Evolutionary conservation across 2,888 invertebrate species (phyloP).

Genomic region (Tricholauxania praeusta): DNA sequence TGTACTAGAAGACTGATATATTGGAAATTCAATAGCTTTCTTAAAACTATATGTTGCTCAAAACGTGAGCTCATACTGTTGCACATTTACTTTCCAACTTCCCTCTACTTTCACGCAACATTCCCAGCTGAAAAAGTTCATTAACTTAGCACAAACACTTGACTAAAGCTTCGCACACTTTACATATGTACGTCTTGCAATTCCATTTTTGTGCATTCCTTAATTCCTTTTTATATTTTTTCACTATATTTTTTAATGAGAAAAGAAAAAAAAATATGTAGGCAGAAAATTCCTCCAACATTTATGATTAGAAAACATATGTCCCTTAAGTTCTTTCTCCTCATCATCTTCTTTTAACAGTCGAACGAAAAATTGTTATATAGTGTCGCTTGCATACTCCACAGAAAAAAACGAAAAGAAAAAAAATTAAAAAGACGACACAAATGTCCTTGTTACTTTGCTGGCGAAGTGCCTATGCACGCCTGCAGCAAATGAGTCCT

Average conservation of each 20-base stretch:
- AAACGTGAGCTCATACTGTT: no score
- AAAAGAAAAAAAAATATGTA: not conserved
- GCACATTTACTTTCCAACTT: no score
- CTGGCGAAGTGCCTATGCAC: not conserved
- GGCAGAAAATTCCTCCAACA: constrained; percentile 13
- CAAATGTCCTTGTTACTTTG: constrained; percentile 42
- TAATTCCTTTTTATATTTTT: constrained; percentile 15
- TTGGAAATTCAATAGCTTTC: no score
- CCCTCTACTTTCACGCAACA: no score
- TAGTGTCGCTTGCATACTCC: constrained; percentile 19
- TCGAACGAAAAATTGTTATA: constrained; percentile 36
- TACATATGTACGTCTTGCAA: constrained; percentile 2
- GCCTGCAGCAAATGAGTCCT: constrained; percentile 20
- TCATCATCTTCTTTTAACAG: not conserved
- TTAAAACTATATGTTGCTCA: no score
- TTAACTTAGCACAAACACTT: constrained; percentile 45
- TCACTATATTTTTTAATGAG: not conserved
- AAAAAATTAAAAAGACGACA: constrained; percentile 3
- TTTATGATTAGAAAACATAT: constrained; percentile 3
- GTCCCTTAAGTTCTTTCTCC: not conserved
- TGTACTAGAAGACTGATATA: no score
- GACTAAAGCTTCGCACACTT: constrained; percentile 32
- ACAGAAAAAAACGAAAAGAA: no score
- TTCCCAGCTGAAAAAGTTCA: constrained; percentile 40
- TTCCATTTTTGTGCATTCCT: not conserved